Evolutionary conservation across 2,797 vertebrate genomes (phyloP).

Genomic region (Hapalemur alaotrensis): DNA sequence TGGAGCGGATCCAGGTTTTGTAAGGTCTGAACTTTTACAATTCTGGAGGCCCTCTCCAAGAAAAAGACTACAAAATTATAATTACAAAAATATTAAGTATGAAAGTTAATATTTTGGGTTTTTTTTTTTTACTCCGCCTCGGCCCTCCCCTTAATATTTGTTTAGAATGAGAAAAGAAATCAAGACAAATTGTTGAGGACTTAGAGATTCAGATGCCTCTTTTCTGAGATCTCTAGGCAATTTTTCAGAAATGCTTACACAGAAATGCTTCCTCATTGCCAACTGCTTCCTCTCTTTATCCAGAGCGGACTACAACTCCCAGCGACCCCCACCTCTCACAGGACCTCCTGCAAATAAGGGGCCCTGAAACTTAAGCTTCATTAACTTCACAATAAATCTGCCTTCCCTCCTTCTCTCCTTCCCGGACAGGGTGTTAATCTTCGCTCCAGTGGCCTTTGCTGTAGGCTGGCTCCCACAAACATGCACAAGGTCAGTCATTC

Average conservation of each 20-base stretch:
- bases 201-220: neutral
- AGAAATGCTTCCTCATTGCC: neutral
- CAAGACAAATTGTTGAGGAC: neutral
- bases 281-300: neutral
- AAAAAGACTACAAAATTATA: neutral
- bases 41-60: neutral
- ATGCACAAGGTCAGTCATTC: neutral
- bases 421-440: neutral
- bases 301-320: neutral
- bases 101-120: neutral
- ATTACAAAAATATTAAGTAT: neutral
- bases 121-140: too few relatives aligned
- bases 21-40: neutral
- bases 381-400: slow-evolving; percentile 14
- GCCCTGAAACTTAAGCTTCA: slow-evolving; percentile 1
- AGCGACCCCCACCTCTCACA: neutral
- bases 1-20: neutral
- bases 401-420: neutral
- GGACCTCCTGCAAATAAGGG: neutral
- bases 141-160: neutral
- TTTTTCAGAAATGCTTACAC: slow-evolving; percentile 20
- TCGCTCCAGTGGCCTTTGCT: neutral
- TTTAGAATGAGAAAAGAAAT: slow-evolving; percentile 25
- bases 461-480: neutral
- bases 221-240: neutral